Conservation (phyloP, 1,140 invertebrate species). For the Heliconius nattereri region DNA sequence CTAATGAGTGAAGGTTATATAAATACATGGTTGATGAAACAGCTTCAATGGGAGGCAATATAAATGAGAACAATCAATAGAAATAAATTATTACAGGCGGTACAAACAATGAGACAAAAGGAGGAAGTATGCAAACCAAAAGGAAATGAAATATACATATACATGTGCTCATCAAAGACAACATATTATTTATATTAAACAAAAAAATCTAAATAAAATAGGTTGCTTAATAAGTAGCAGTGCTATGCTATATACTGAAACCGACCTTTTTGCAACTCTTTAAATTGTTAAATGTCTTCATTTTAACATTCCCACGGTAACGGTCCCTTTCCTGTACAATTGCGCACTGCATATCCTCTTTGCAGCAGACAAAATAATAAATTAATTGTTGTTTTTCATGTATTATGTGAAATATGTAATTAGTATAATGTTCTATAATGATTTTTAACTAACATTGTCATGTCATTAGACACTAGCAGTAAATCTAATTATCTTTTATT, state of each 20-base stretch:
- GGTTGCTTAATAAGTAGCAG: slow-evolving; percentile 64
- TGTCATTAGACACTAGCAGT: slow-evolving; percentile 22
- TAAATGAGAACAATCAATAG: slow-evolving; percentile 26
- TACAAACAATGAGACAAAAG: slow-evolving; percentile 63
- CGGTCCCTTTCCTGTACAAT: slow-evolving; percentile 67
- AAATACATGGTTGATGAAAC: neutral
- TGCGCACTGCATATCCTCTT: slow-evolving; percentile 79
- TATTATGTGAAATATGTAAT: slow-evolving; percentile 2
- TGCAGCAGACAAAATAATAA: slow-evolving; percentile 66
- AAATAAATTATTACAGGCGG: slow-evolving; percentile 44
- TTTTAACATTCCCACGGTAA: slow-evolving; percentile 71
- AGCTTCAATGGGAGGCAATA: slow-evolving; percentile 3
- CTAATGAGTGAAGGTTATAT: slow-evolving; percentile 21
- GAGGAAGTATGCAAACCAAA: slow-evolving; percentile 57
- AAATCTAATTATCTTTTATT: slow-evolving; percentile 23
- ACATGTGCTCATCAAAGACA: slow-evolving; percentile 65
- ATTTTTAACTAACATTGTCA: neutral
- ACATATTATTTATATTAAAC: slow-evolving; percentile 40
- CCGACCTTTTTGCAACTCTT: slow-evolving; percentile 77
- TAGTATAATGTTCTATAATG: slow-evolving; percentile 18
- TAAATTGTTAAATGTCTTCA: slow-evolving; percentile 74
- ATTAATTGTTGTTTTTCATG: slow-evolving; percentile 40
- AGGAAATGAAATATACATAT: slow-evolving; percentile 56
- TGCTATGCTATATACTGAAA: slow-evolving; percentile 48
- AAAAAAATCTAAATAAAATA: slow-evolving; percentile 19